Evolutionary conservation across 2,888 invertebrate species (phyloP), one percentile per base, ranked within the genome.

Genomic region (Germaria angustata): DNA sequence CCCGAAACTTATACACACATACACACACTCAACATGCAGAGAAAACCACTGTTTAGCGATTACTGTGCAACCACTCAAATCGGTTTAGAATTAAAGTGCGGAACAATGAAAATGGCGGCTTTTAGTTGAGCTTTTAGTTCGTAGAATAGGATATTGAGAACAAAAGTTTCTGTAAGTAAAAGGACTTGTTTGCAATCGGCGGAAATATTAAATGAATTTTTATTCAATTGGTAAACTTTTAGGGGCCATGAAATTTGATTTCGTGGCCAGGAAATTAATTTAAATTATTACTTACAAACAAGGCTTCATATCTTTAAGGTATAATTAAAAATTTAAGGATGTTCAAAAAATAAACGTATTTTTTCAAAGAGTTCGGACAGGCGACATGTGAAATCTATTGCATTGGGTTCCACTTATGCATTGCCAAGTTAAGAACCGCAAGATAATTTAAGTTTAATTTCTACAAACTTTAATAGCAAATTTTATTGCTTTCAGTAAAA

Each of bases 381-480:
- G n/a, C n/a, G n/a, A n/a, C n/a, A n/a, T n/a, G n/a, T n/a, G n/a
- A n/a, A n/a, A n/a, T n/a, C n/a, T n/a, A n/a, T n/a, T n/a, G n/a
- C n/a, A n/a, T n/a, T n/a, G n/a, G n/a, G n/a, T n/a, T n/a, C n/a
- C n/a, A n/a, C n/a, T n/a, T n/a, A n/a, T n/a, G n/a, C n/a, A n/a
- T n/a, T n/a, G n/a, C n/a, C n/a, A n/a, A n/a, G n/a, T n/a, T n/a
- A n/a, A n/a, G n/a, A n/a, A n/a, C 3, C 6, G 28, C 28, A 28
- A 5, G 4, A 28, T 28, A 28, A 28, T 28, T 28, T 28, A 28
- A 28, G 28, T 28, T 28, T 28, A 3, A n/a, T n/a, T 20, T 63
- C 13, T 51, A 53, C 66, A 73, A 66, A 73, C 66, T 72, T 66
- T 68, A 68, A 73, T 34, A 53, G 28, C 51, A 73, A 66, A 66